phyloP scores from a whole-genome alignment of 2,113 vertebrate genomes.

The Odontophorus gujanensis region DNA sequence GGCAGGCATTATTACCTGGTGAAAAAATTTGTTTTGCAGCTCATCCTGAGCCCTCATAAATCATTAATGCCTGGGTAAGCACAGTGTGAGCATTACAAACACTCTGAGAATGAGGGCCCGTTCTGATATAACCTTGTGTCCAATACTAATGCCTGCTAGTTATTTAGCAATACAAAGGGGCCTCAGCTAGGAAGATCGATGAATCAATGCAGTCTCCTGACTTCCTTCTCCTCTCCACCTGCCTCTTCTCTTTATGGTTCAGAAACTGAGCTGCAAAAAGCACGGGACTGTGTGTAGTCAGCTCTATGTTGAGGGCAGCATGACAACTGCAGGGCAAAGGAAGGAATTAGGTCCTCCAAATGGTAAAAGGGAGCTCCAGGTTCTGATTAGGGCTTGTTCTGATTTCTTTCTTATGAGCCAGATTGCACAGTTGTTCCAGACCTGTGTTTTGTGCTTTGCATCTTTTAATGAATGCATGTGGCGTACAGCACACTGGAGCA shows the following conservation, averaged over 20 bases:
- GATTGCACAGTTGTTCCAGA: neutral
- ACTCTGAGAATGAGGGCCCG: conserved; percentile 29
- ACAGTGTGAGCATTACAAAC: conserved; percentile 66
- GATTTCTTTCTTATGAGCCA: neutral
- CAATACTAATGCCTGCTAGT: conserved; percentile 69
- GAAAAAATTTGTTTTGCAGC: conserved; percentile 75
- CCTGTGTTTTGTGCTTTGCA: neutral
- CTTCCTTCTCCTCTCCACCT: conserved; percentile 42
- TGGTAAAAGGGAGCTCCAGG: neutral
- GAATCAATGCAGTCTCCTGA: conserved; percentile 50
- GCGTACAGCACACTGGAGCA: neutral
- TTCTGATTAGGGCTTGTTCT: neutral
- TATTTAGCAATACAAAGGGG: conserved; percentile 72
- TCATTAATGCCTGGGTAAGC: conserved; percentile 73
- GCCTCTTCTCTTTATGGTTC: conserved; percentile 13
- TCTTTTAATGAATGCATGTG: neutral
- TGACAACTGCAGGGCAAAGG: neutral
- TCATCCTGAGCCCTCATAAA: conserved; percentile 71
- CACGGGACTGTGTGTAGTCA: neutral
- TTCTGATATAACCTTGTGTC: conserved; percentile 60
- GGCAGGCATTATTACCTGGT: conserved; percentile 70
- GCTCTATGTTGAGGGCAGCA: neutral
- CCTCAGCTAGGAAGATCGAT: conserved; percentile 54
- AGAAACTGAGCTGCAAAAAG: neutral
- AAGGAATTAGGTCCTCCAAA: neutral